Conservation (phyloP, 2,888 invertebrate species). For the Lepidocyrtinus sp. region DNA sequence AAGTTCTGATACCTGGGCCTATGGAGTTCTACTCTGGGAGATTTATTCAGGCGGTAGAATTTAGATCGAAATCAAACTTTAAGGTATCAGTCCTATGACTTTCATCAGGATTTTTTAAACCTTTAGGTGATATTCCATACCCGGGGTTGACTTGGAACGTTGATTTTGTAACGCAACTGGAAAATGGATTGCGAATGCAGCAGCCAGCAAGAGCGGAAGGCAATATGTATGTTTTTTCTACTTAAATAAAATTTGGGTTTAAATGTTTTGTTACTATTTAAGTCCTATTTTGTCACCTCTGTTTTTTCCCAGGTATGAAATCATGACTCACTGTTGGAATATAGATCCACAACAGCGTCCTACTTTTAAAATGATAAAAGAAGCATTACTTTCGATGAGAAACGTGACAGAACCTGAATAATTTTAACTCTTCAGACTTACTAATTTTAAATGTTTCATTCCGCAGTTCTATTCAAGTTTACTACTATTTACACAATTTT, state of each 20-base stretch:
- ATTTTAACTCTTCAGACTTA: too few species aligned
- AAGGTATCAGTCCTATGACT: neutral
- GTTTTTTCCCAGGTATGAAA: conserved; percentile 29
- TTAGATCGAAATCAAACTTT: neutral
- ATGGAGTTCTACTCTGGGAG: conserved; percentile 2
- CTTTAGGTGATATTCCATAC: conserved; percentile 45
- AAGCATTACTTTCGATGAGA: conserved; percentile 4
- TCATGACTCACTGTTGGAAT: conserved; percentile 39
- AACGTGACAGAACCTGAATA: too few species aligned
- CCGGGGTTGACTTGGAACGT: conserved; percentile 48
- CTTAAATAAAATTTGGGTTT: too few species aligned
- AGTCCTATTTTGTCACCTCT: too few species aligned
- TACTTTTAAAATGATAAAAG: conserved; percentile 23
- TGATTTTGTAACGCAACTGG: conserved; percentile 29
- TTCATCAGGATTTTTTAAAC: neutral
- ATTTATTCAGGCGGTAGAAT: conserved; percentile 24
- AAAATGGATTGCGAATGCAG: conserved; percentile 42
- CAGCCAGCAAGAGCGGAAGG: conserved; percentile 14
- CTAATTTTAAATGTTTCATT: too few species aligned
- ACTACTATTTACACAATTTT: too few species aligned
- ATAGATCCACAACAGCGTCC: conserved; percentile 21
- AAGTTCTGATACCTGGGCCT: conserved; percentile 15
- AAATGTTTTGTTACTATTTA: too few species aligned
- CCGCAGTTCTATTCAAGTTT: too few species aligned
- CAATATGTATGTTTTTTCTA: conserved; percentile 1